A percentile compares a stretch with the other conserved stretches of the same genome.
phyloP scores from a whole-genome alignment of 2,113 vertebrate genomes.

The Archilochus colubris region DNA sequence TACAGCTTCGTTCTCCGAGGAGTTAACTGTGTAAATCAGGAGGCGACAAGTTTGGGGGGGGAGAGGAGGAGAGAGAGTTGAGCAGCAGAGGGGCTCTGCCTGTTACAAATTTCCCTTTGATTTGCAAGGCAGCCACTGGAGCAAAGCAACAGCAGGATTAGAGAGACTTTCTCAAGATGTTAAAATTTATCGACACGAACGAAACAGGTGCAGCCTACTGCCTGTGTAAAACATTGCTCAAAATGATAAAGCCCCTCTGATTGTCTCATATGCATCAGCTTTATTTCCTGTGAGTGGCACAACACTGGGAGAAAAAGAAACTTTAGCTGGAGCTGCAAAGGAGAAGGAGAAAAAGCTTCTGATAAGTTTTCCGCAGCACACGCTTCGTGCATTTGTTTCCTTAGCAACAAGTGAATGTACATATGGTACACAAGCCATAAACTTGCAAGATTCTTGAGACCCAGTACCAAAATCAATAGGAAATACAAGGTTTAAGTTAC shows the following conservation, averaged over 20 bases:
- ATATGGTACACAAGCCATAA: conserved; percentile 4
- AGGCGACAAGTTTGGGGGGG: conserved; percentile 42
- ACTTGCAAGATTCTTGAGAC: neutral
- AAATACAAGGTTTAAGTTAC: neutral
- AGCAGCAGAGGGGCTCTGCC: neutral
- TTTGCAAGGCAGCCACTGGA: conserved; percentile 46
- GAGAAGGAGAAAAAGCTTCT: neutral
- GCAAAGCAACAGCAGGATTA: neutral
- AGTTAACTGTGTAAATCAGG: conserved; percentile 82
- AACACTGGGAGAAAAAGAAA: neutral
- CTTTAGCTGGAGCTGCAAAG: conserved; percentile 13
- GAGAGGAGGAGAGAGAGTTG: neutral
- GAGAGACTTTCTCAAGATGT: conserved; percentile 12
- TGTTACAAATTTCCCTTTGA: neutral
- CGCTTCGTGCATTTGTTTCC: conserved; percentile 64
- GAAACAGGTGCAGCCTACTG: neutral
- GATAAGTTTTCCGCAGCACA: conserved; percentile 4
- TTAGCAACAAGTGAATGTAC: conserved; percentile 78
- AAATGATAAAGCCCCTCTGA: neutral
- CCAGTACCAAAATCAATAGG: neutral
- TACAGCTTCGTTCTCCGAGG: conserved; percentile 66
- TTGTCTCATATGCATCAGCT: neutral
- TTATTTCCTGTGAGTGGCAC: neutral
- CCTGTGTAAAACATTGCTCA: neutral
- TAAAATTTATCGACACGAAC: neutral